These are phyloP conservation scores for Achatina immaculata DNA, from an alignment of 1,140 invertebrate genomes.

Conservation along the genomic window DNA sequence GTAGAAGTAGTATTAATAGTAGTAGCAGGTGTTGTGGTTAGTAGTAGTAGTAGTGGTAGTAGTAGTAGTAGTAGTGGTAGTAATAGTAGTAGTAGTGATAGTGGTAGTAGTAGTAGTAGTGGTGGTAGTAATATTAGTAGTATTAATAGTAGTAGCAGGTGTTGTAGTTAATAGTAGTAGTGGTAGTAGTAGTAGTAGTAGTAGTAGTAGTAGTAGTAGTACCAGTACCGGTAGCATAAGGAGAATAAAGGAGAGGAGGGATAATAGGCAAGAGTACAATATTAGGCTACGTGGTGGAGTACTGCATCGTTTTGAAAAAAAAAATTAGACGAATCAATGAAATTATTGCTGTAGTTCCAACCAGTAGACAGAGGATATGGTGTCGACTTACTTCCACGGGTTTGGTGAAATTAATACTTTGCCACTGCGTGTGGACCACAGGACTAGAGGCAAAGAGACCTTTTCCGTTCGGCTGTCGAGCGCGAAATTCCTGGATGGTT, in stretches of 20 bases:
- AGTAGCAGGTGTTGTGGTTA: too few species aligned
- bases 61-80: neutral
- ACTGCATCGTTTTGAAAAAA: too few species aligned
- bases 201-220: neutral
- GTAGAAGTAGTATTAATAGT: neutral
- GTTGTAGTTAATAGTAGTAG: neutral
- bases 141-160: too few species aligned
- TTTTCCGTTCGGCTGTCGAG: constrained; percentile 45
- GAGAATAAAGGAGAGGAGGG: neutral
- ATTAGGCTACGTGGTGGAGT: too few species aligned
- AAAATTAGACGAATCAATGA: too few species aligned
- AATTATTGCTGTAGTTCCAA: too few species aligned
- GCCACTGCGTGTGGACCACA: constrained; percentile 62
- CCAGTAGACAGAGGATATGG: too few species aligned
- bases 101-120: neutral
- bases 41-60: neutral
- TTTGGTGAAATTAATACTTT: constrained; percentile 25
- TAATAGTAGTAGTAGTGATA: neutral
- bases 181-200: neutral
- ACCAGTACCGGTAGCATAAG: neutral
- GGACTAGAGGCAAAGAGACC: constrained; percentile 61
- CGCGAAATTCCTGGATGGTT: constrained; percentile 56
- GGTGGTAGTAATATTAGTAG: neutral
- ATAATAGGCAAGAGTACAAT: neutral
- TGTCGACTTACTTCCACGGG: constrained; percentile 2